Evolutionary conservation across 2,797 vertebrate species (phyloP), one percentile per base, ranked within the genome.

Genomic region (Synanceia verrucosa): DNA sequence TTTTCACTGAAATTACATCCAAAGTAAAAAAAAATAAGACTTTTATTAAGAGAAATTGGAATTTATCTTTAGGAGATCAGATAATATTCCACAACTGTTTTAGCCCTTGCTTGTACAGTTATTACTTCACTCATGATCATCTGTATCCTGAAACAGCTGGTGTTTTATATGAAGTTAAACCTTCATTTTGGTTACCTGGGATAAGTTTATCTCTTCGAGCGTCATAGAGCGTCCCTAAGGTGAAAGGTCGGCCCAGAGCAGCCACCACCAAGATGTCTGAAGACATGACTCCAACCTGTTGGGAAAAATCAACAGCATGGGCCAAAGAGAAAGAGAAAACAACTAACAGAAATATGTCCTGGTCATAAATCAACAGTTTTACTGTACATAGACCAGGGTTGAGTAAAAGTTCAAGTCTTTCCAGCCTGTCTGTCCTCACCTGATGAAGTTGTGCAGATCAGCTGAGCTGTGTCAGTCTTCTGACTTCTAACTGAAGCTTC

Each of bases 191-290:
- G 14, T 44, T 67, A 90, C 89, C 87, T 87, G 86, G 70, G 16
- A 89, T 63, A 4, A 88, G 76, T 16, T 50, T 6, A 47, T 89
- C 80, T 43, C 59, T 82, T 3, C 64, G 59, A 23, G 79, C 79
- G 39, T 90, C 66, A 36, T 87, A 89, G 11, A 88, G 61, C 80
- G 84, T 86, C 12, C 89, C 87, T 11, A 88, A 41, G 29, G 71
- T 72, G 66, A 88, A 89, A 24, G 87, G 84, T n/a, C 80, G 79
- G 26, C 87, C 79, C 44, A 90, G 70, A 16, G 63, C 70, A 0
- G 83, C 60, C 21, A 59, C 6, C 31, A 56, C 46, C 8, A 83
- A 70, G 16, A 48, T 70, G 9, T 65, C 21, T 19, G 33, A n/a
- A 9, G 16, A 13, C 58, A 48, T 75, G 9, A 41, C 65, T 33